Evolutionary conservation across 2,888 invertebrate genomes (phyloP).

Genomic region (Charanyca ferruginea): DNA sequence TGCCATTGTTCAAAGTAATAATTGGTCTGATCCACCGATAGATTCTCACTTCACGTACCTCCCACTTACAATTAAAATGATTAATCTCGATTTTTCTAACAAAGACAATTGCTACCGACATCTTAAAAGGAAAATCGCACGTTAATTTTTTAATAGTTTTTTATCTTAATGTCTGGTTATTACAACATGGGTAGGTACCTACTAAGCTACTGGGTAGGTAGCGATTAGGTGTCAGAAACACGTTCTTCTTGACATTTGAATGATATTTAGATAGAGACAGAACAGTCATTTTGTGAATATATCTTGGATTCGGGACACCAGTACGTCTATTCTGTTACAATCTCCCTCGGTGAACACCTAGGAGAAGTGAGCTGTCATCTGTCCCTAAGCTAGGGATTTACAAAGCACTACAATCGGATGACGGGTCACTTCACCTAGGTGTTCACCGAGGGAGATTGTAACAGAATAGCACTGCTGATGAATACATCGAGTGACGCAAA

Average conservation of each 20-base stretch:
- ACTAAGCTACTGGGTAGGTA: background rate
- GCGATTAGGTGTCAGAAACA: constrained; percentile 19
- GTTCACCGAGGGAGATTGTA: no score
- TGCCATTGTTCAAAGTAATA: constrained; percentile 33
- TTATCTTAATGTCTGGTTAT: constrained; percentile 20
- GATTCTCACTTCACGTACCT: constrained; percentile 12
- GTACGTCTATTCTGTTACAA: no score
- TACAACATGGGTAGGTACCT: constrained; percentile 21
- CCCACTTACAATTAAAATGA: constrained; percentile 6
- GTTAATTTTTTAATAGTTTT: constrained; percentile 15
- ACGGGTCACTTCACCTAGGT: no score
- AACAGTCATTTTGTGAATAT: no score
- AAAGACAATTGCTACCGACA: constrained; percentile 25
- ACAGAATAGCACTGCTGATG: no score
- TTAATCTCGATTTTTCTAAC: constrained; percentile 29
- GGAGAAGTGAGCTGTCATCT: no score
- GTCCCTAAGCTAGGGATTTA: no score
- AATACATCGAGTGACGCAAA: no score
- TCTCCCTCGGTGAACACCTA: no score
- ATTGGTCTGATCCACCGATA: constrained; percentile 27
- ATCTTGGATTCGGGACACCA: no score
- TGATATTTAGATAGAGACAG: background rate
- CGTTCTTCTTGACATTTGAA: constrained; percentile 22
- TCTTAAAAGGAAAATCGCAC: constrained; percentile 21
- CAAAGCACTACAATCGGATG: no score